Evolutionary conservation across 2,888 invertebrate species (phyloP), one percentile per base, ranked within the genome.

Genomic region (Lycaena phlaeas): DNA sequence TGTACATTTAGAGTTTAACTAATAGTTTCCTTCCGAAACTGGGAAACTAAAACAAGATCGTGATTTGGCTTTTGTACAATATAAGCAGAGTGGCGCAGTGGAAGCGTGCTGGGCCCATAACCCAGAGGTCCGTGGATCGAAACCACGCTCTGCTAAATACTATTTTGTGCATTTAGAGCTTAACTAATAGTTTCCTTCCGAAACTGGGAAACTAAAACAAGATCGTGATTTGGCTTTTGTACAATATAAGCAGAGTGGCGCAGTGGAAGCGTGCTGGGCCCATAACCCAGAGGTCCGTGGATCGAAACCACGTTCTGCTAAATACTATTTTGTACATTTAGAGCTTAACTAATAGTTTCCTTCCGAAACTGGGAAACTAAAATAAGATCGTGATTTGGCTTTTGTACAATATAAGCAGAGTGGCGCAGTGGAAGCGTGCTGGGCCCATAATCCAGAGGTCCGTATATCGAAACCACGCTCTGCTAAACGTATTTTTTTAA

Each of bases 61-160:
- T 12, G n/a, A n/a, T n/a, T n/a, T n/a, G n/a, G n/a, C n/a, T n/a
- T n/a, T n/a, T n/a, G n/a, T n/a, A n/a, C n/a, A 22, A 22, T 22
- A 14, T 12, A 39, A 90, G 90, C 90, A 90, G 89, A 90, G 90
- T 90, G 90, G 90, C 90, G 91, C 90, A 90, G 90, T 89, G 90
- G 90, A 90, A 89, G 90, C 90, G 89, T 90, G 90, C 90, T 90
- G 90, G 90, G 90, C 90, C 90, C 90, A 91, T 90, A 91, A 91
- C 90, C 92, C 92, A 93, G 92, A 93, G 92, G 90, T 93, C 92
- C 92, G 93, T 92, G 90, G 91, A 92, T 91, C 90, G 92, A 92
- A 92, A 92, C 91, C 90, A 92, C 90, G 92, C 90, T 90, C 89
- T 89, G 89, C 89, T 89, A 89, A 17, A 10, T 31, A 2, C 31